These are phyloP conservation scores for Drosophila subobscura DNA, from an alignment of 1,140 invertebrate species.

Conservation along the genomic window DNA sequence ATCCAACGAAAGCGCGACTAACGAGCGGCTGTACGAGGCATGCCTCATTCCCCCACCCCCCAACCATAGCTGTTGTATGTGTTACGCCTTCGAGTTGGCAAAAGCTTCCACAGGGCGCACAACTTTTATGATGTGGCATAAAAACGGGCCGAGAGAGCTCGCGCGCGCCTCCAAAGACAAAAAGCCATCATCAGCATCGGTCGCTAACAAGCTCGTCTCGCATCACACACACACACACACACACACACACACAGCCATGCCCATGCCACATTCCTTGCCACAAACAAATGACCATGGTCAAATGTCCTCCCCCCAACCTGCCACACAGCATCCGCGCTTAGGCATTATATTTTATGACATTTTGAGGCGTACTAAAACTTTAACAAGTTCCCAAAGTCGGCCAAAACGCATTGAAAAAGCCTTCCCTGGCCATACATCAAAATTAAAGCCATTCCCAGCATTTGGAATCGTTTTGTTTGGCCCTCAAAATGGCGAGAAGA, in stretches of 20 bases:
- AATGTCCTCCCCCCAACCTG: constrained; percentile 19
- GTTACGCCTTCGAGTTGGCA: constrained; percentile 56
- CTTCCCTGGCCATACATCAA: constrained; percentile 40
- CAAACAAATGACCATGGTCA: constrained; percentile 64
- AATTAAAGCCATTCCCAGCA: constrained; percentile 61
- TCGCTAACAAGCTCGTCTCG: constrained; percentile 54
- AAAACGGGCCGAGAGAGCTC: constrained; percentile 50
- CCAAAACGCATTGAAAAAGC: constrained; percentile 57
- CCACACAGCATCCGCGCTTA: background rate
- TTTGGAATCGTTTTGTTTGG: constrained; percentile 27
- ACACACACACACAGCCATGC: constrained; percentile 12
- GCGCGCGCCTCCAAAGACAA: constrained; percentile 49
- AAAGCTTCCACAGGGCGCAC: too few species aligned
- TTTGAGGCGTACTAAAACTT: constrained; percentile 71
- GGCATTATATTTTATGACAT: constrained; percentile 77
- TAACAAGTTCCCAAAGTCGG: constrained; percentile 56
- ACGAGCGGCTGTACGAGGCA: constrained; percentile 30
- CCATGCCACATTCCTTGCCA: background rate
- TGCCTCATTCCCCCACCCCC: background rate
- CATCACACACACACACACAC: constrained; percentile 5
- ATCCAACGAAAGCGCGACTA: constrained; percentile 51
- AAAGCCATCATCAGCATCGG: constrained; percentile 71
- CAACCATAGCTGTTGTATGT: constrained; percentile 21
- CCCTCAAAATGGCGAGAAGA: background rate
- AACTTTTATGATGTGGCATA: constrained; percentile 73